These are phyloP conservation scores for Leptinotarsa lineolata DNA, from an alignment of 1,140 invertebrate genomes.

Conservation along the genomic window DNA sequence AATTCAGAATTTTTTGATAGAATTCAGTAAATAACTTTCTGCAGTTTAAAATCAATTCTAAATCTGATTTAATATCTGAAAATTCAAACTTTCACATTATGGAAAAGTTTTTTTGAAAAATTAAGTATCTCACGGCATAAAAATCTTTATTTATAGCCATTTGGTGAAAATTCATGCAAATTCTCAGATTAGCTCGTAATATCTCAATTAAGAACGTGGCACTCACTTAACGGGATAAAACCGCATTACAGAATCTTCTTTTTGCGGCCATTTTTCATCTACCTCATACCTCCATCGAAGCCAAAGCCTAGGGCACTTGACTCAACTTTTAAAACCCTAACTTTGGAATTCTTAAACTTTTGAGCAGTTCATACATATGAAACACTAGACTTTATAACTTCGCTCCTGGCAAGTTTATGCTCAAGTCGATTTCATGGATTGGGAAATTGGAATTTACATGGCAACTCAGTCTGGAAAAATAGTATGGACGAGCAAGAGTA, in stretches of 20 bases:
- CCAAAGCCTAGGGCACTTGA: slow-evolving; percentile 9
- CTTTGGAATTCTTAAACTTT: slow-evolving; percentile 29
- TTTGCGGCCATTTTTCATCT: slow-evolving; percentile 23
- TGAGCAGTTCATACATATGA: slow-evolving; percentile 35
- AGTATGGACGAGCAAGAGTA: too few species aligned
- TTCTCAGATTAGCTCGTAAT: slow-evolving; percentile 3
- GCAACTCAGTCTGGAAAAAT: too few species aligned
- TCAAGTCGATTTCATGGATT: slow-evolving; percentile 10
- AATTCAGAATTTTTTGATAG: too few species aligned
- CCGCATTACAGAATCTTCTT: not conserved
- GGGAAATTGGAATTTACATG: slow-evolving; percentile 7
- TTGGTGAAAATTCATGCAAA: slow-evolving; percentile 10
- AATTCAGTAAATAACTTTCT: too few species aligned
- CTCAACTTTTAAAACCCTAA: slow-evolving; percentile 29
- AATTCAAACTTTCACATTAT: too few species aligned
- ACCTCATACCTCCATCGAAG: slow-evolving; percentile 1
- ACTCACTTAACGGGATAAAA: slow-evolving; percentile 16
- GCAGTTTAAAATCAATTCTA: too few species aligned
- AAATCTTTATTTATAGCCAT: slow-evolving; percentile 12
- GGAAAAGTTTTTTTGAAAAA: too few species aligned
- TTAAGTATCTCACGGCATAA: too few species aligned
- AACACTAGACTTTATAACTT: slow-evolving; percentile 33
- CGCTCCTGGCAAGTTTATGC: slow-evolving; percentile 12
- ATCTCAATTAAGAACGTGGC: not conserved
- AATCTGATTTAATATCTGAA: too few species aligned